Base-by-base conservation (phyloP, 2,888 invertebrate species). In the Ametastegia equiseti region DNA sequence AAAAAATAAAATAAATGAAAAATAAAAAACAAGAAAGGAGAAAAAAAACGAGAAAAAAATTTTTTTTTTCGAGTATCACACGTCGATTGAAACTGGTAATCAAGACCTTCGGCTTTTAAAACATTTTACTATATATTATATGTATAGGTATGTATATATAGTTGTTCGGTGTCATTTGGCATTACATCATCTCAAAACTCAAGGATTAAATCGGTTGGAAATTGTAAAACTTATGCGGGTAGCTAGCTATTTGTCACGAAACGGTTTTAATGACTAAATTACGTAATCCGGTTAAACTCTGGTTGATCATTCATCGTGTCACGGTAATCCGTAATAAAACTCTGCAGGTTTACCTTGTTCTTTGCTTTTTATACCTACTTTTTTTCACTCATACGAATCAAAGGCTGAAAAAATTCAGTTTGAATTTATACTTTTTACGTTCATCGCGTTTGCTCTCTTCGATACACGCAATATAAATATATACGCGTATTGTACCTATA, bases 191-290 rank as follows among this genome's bases (percentile, higher is more conserved):
- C 75, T 54, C 19, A 19, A 75, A 71, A 42, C 9, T 71, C 71
- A 71, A 71, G 71, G 71, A 71, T 71, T 71, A 71, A 71, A 42
- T 71, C 47, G 47, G 45, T 47, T 45, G 47, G 71, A 71, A 71
- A 30, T 45, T 47, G 47, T 45, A 71, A 71, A 23, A 71, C 47
- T 47, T 71, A 23, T 13, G 45, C 27, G n/a, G 27, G 71, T 27
- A n/a, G n/a, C n/a, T n/a, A n/a, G n/a, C n/a, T n/a, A 71, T 71
- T 71, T 71, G 71, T 71, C 71, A 45, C 45, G 47, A 71, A 27
- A 71, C 47, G 27, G n/a, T 71, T 71, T 71, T 71, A 71, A 71
- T 47, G 71, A 71, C 71, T 30, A 71, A 71, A 71, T 71, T 71
- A 71, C 71, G 71, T 71, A 71, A 71, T 47, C 47, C n/a, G 23